A percentile compares a stretch with the other conserved stretches of the same genome.
These are phyloP conservation scores for Pseudachorutes palmiensis DNA, from an alignment of 1,140 invertebrate genomes.

Conservation along the genomic window DNA sequence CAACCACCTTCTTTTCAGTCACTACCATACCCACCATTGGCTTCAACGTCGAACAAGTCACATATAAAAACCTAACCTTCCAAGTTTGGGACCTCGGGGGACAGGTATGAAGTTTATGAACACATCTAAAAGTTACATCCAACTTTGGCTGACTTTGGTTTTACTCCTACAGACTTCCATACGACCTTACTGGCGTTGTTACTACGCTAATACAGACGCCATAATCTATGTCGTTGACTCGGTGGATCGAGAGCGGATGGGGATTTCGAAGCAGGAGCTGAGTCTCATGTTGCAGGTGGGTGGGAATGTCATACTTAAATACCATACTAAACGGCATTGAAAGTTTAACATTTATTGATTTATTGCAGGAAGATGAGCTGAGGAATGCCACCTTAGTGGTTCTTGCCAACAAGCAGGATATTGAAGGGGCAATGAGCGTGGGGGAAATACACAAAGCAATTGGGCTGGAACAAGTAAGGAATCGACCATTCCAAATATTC, in stretches of 20 bases:
- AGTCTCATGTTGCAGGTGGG: conserved; percentile 29
- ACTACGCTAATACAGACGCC: conserved; percentile 99
- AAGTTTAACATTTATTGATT: background rate
- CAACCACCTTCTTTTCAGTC: no score
- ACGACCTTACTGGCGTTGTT: conserved; percentile 99
- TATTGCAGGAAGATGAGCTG: conserved; percentile 96
- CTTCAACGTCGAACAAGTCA: conserved; percentile 96
- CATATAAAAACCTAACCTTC: conserved; percentile 91
- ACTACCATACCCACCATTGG: conserved; percentile 99
- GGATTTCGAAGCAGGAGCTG: conserved; percentile 96
- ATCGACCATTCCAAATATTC: conserved; percentile 98
- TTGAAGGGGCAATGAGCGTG: conserved; percentile 58
- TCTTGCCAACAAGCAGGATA: conserved; percentile 99
- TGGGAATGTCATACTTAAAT: background rate
- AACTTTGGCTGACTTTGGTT: no score
- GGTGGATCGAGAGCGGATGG: conserved; percentile 95
- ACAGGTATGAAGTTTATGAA: background rate
- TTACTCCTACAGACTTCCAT: conserved; percentile 97
- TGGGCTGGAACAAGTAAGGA: conserved; percentile 86
- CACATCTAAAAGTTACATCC: no score
- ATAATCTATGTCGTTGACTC: conserved; percentile 99
- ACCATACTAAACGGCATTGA: background rate
- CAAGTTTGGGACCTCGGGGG: conserved; percentile 51
- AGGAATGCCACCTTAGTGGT: conserved; percentile 90
- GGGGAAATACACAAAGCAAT: conserved; percentile 78